These are phyloP conservation scores for Aporophyla lueneburgensis DNA, from an alignment of 2,888 invertebrate genomes.

Conservation along the genomic window DNA sequence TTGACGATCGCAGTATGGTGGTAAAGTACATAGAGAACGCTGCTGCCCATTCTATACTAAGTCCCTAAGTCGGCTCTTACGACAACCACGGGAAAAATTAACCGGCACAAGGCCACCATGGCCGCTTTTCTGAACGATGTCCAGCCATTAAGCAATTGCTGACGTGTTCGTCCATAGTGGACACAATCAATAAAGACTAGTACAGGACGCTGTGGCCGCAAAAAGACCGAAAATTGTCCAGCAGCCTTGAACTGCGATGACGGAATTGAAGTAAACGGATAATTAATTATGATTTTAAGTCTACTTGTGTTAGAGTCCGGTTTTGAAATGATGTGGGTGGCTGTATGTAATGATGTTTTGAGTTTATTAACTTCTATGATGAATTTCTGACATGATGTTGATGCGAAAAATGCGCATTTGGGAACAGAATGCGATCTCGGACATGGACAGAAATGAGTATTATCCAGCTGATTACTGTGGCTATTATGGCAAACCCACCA, in stretches of 20 bases:
- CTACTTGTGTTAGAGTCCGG: constrained; percentile 36
- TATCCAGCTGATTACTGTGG: too few relatives aligned
- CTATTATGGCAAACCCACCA: too few relatives aligned
- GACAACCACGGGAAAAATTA: not conserved
- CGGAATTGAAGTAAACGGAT: constrained; percentile 48
- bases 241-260: constrained; percentile 54
- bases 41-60: too few relatives aligned
- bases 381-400: not conserved
- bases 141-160: constrained; percentile 47
- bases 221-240: constrained; percentile 42
- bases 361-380: constrained; percentile 13
- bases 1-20: too few relatives aligned
- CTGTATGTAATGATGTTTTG: constrained; percentile 12
- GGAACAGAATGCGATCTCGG: too few relatives aligned
- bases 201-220: constrained; percentile 32
- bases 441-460: too few relatives aligned
- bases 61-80: too few relatives aligned
- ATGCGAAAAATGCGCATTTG: too few relatives aligned
- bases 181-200: constrained; percentile 27
- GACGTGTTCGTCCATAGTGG: constrained; percentile 24
- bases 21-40: too few relatives aligned
- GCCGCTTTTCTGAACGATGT: constrained; percentile 30
- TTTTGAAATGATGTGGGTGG: constrained; percentile 38
- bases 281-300: constrained; percentile 45
- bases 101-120: constrained; percentile 50